A percentile compares a stretch with the other conserved stretches of the same genome.
Conservation (phyloP, 2,888 invertebrate species). For the Apantesis nais region DNA sequence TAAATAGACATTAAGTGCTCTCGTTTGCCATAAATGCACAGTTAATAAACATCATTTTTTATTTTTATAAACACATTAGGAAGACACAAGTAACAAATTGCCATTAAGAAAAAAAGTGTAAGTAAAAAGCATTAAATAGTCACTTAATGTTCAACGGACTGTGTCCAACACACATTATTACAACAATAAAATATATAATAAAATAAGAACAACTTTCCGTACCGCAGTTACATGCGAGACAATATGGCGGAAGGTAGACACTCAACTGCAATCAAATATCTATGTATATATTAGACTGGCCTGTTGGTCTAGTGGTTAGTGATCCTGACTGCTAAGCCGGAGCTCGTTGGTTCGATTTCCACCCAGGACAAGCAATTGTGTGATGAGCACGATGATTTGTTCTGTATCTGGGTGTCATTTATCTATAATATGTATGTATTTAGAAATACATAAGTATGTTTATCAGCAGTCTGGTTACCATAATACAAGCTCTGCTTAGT, state of each 20-base stretch:
- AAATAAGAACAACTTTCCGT: conserved; percentile 57
- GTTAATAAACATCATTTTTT: conserved; percentile 9
- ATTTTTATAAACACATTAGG: neutral
- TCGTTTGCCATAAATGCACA: neutral
- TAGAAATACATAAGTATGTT: too few relatives aligned
- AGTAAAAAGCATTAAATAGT: conserved; percentile 39
- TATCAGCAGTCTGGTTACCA: too few relatives aligned
- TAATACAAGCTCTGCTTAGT: too few relatives aligned
- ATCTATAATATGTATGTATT: too few relatives aligned
- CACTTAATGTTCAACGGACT: conserved; percentile 44
- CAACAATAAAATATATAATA: conserved; percentile 51
- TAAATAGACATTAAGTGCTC: neutral
- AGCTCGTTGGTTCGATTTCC: too few relatives aligned
- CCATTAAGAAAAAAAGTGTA: conserved; percentile 37
- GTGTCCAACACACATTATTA: conserved; percentile 44
- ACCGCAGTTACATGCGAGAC: conserved; percentile 42
- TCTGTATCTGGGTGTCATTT: too few relatives aligned
- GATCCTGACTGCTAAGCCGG: too few relatives aligned
- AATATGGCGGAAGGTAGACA: conserved; percentile 53
- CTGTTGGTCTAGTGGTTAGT: too few relatives aligned
- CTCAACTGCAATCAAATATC: conserved; percentile 50
- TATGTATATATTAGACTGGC: too few relatives aligned
- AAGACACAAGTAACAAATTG: conserved; percentile 26
- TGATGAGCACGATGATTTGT: too few relatives aligned
- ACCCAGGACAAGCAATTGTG: too few relatives aligned